Evolutionary conservation across 1,140 invertebrate genomes (phyloP).

Genomic region (Euura saliciscinereae): DNA sequence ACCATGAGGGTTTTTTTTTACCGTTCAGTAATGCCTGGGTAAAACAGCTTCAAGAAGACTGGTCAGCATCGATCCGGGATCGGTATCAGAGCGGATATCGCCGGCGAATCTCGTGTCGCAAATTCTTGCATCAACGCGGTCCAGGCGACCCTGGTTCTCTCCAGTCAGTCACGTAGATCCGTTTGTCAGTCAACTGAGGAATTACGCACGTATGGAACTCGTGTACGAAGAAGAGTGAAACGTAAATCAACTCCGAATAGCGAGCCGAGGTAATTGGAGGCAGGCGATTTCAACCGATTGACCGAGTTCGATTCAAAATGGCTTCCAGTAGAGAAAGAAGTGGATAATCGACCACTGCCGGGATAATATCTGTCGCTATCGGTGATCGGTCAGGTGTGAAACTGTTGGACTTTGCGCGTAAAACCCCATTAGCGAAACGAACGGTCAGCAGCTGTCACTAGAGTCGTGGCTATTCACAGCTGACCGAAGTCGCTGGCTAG

Average conservation of each 20-base stretch:
- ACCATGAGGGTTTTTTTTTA: not conserved
- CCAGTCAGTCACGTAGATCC: not conserved
- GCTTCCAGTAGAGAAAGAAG: not conserved
- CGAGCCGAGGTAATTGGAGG: not conserved
- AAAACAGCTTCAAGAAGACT: not conserved
- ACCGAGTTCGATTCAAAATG: too few species aligned
- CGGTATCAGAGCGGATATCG: not conserved
- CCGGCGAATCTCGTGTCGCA: not conserved
- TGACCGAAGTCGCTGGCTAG: not conserved
- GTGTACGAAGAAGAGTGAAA: not conserved
- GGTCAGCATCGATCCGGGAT: not conserved
- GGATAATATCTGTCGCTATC: not conserved
- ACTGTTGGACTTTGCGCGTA: not conserved
- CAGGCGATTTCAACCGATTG: not conserved
- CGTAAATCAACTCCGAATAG: not conserved
- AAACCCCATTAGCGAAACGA: not conserved
- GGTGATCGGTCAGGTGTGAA: not conserved
- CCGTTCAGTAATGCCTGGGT: not conserved
- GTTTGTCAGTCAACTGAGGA: not conserved
- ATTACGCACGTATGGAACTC: not conserved
- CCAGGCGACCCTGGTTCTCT: not conserved
- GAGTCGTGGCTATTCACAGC: not conserved
- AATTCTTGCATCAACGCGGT: not conserved
- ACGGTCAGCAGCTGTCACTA: not conserved
- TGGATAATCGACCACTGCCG: not conserved